phyloP scores from a whole-genome alignment of 2,113 vertebrate genomes.

The Trogon surrucura region DNA sequence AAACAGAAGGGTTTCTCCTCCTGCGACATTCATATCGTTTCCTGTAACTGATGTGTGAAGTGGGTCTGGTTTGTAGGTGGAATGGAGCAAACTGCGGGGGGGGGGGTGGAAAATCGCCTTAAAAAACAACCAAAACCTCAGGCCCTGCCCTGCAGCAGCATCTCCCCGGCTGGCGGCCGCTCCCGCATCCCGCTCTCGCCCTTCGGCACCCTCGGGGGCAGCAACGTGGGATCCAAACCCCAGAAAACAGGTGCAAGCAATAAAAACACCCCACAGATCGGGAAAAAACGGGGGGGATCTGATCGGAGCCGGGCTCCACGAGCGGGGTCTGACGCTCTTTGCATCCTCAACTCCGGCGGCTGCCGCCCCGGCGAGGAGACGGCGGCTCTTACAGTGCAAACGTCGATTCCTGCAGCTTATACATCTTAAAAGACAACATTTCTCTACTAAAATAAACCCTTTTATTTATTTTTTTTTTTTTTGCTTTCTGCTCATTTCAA shows the following conservation, averaged over 20 bases:
- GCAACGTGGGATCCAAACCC: background rate
- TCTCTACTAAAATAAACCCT: constrained; percentile 75
- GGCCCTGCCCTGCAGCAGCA: constrained; percentile 25
- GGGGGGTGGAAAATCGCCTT: constrained; percentile 25
- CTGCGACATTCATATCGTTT: constrained; percentile 96
- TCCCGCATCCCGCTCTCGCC: background rate
- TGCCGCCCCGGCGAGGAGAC: constrained; percentile 37
- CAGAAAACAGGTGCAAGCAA: accelerated
- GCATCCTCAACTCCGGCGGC: background rate
- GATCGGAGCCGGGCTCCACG: background rate
- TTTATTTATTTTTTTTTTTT: constrained; percentile 17
- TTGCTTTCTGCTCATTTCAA: constrained; percentile 64
- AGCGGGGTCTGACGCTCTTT: background rate
- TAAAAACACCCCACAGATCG: too few relatives aligned
- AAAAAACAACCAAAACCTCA: constrained; percentile 73
- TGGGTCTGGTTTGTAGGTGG: constrained; percentile 72
- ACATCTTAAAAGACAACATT: constrained; percentile 55
- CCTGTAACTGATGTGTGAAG: constrained; percentile 83
- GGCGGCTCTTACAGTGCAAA: constrained; percentile 60
- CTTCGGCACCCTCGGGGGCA: accelerated
- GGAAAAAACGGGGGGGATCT: accelerated
- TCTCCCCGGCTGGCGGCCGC: background rate
- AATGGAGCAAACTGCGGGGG: constrained; percentile 64
- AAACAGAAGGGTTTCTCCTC: constrained; percentile 90
- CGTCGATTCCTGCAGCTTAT: constrained; percentile 42